Evolutionary conservation across 2,888 invertebrate genomes (phyloP), one percentile per base, ranked within the genome.

Genomic region (Chironomus riparius): DNA sequence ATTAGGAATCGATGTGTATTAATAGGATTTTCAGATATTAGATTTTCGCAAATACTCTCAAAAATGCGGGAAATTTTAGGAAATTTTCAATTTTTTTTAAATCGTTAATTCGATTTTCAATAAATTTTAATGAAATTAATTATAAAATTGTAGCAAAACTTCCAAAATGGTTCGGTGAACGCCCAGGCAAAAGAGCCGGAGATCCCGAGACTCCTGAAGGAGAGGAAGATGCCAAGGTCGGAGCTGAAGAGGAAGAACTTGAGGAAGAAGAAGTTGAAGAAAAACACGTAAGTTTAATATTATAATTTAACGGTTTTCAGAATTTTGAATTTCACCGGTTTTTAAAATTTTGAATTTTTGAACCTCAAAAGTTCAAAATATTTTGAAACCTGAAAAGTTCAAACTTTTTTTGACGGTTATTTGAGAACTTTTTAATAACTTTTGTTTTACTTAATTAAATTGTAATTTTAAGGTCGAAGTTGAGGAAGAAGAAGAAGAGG

Each of bases 101-200:
- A n/a, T n/a, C n/a, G n/a, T n/a, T n/a, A n/a, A n/a, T n/a, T 24
- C 22, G 3, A 24, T 3, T 24, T 24, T 24, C 22, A 24, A 2
- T 24, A 24, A n/a, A n/a, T n/a, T 24, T 24, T 3, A 24, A 3
- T 24, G 22, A 24, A 24, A 24, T 24, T 24, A 3, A 3, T 24
- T 24, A 24, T 3, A 24, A 24, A 24, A 24, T 24, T 78, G 82
- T 84, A 95, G 95, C 94, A 88, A 91, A 92, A 88, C 87, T 95
- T 86, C 95, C 95, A 81, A 95, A 95, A 86, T 95, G 95, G 95
- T 95, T 95, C 89, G 95, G 95, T 81, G 95, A 95, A 87, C 89
- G 95, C 86, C 95, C 95, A 80, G 95, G 95, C 88, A 95, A 94
- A 86, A 95, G 94, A 88, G 85, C 90, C 85, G 94, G 92, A 79